Evolutionary conservation across 2,113 vertebrate genomes (phyloP), one percentile per base, ranked within the genome.

Genomic region (Lepisosteus oculatus): DNA sequence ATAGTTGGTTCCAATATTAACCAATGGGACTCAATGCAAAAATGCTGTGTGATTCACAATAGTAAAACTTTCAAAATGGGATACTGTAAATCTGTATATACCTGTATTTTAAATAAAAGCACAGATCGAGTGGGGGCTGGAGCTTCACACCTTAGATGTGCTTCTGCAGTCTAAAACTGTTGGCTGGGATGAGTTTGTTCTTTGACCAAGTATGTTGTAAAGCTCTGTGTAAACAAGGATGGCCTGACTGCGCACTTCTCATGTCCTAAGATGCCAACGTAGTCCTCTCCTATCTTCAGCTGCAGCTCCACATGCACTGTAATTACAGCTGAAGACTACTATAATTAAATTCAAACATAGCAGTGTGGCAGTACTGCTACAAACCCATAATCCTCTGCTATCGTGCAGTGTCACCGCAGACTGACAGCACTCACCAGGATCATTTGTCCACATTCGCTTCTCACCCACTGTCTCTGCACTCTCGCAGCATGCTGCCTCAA

Each of bases 271-370:
- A 29, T 72, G 65, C 64, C 61, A 65, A n/a, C n/a, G 12, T 3
- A 42, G 2, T 55, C 63, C 17, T 61, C 74, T 78, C 79, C 75
- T 75, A 80, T 71, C 68, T 70, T 71, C 55, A 71, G 71, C 68
- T 14, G 63, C 61, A 51, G 74, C 75, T 75, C 61, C 29, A 51
- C 44, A 5, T 61, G 44, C 42, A 43, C 69, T 69, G 65, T 80
- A 80, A 84, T 84, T 79, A 82, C 77, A 79, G 74, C 68, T 71
- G 70, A 56, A 63, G 45, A 56, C 76, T 73, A 69, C 66, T 80
- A 70, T 80, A 84, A 82, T 84, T 84, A 82, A 77, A 74, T 78
- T 82, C 82, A 82, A 82, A 81, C 82, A 78, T 84, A 84, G 82
- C 78, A 74, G 76, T 62, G 29, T 71, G 76, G 76, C 68, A 51